Evolutionary conservation across 2,888 invertebrate species (phyloP).

Genomic region (Callinectes sapidus): DNA sequence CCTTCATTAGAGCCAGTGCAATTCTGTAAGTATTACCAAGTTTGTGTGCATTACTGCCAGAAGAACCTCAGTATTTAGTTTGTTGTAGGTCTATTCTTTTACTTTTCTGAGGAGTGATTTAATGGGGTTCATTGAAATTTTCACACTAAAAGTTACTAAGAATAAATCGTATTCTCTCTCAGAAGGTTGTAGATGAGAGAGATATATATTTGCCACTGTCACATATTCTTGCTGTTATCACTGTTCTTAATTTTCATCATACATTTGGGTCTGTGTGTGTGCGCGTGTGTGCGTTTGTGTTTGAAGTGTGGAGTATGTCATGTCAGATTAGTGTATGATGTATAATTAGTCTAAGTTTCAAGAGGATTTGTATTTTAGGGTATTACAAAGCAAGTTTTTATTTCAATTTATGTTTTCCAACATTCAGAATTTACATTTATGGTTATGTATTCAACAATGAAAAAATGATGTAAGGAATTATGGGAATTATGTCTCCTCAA

Average conservation of each 20-base stretch:
- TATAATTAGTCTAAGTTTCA: background rate
- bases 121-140: background rate
- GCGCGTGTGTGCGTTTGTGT: background rate
- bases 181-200: too few species aligned
- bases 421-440: background rate
- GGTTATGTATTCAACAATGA: background rate
- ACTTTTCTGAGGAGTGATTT: background rate
- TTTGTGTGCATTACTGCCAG: background rate
- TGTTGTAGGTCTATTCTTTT: background rate
- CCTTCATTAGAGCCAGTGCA: slow-evolving; percentile 58
- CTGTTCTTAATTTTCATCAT: background rate
- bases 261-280: background rate
- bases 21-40: slow-evolving; percentile 29
- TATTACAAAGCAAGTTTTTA: background rate
- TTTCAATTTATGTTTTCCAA: background rate
- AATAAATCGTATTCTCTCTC: background rate
- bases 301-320: background rate
- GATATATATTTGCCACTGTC: background rate
- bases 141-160: background rate
- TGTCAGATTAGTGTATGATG: background rate
- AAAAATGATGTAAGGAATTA: background rate
- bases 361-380: background rate
- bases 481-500: background rate
- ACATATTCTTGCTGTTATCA: background rate
- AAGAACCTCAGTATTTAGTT: background rate